Percentiles rank a stretch among this genome's conserved stretches.
phyloP scores from a whole-genome alignment of 2,888 invertebrate species.

The Psylliodes chrysocephalus region DNA sequence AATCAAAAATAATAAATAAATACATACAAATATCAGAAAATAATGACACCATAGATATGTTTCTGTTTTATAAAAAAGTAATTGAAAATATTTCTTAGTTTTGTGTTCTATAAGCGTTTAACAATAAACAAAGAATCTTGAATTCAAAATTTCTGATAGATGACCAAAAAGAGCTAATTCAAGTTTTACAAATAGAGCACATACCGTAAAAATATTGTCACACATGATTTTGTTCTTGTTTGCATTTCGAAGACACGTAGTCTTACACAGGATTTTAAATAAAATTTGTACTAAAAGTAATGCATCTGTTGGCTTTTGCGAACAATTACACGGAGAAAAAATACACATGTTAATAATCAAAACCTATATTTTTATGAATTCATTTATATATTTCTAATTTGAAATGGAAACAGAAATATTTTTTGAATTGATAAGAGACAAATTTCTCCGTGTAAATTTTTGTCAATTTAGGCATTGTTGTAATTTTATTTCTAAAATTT shows the following conservation, averaged over 20 bases:
- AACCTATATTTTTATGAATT: background rate
- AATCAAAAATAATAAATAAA: too few relatives aligned
- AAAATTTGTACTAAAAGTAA: constrained; percentile 19
- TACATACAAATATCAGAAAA: too few relatives aligned
- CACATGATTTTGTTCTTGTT: constrained; percentile 48
- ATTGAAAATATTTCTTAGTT: too few relatives aligned
- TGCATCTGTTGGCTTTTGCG: constrained; percentile 20
- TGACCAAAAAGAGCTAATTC: constrained; percentile 45
- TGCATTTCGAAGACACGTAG: constrained; percentile 25
- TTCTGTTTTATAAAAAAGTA: too few relatives aligned
- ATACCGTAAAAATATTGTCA: constrained; percentile 54
- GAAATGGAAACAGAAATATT: background rate
- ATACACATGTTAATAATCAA: background rate
- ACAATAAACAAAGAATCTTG: background rate
- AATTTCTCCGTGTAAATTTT: constrained; percentile 10
- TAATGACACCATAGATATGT: too few relatives aligned
- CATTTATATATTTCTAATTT: background rate
- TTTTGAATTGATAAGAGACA: background rate
- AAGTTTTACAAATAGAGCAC: constrained; percentile 59
- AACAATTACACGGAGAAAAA: constrained; percentile 11
- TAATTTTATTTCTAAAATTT: constrained; percentile 37
- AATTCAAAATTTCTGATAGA: background rate
- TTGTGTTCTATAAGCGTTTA: too few relatives aligned
- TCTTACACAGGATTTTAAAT: constrained; percentile 21
- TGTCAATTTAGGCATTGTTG: constrained; percentile 35